Evolutionary conservation across 2,113 vertebrate genomes (phyloP).

Genomic region (Labeo catla): DNA sequence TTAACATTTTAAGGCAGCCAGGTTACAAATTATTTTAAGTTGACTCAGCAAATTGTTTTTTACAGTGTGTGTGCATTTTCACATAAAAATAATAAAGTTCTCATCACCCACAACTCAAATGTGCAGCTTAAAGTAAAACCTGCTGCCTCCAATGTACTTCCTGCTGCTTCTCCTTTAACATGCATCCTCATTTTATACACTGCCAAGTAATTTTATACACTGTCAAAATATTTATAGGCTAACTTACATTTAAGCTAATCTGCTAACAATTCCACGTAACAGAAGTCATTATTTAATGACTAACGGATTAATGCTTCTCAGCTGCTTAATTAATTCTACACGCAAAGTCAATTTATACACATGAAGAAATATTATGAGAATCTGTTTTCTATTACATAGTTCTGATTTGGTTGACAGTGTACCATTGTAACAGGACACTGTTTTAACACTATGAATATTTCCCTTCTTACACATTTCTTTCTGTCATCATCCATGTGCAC

Average conservation of each 20-base stretch:
- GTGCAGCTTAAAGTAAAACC: constrained; percentile 79
- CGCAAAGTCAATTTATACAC: background rate
- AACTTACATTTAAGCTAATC: background rate
- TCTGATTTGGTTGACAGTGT: background rate
- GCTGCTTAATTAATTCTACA: background rate
- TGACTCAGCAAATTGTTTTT: too few relatives aligned
- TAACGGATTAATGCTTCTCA: background rate
- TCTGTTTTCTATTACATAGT: background rate
- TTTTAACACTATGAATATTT: background rate
- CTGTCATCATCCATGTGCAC: background rate
- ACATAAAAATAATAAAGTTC: constrained; percentile 61
- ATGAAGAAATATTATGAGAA: background rate
- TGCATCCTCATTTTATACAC: constrained; percentile 85
- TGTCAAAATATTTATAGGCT: constrained; percentile 44
- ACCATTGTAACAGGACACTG: background rate
- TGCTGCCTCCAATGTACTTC: constrained; percentile 63
- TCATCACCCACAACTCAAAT: constrained; percentile 60
- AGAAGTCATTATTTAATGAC: background rate
- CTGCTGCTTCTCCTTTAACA: constrained; percentile 66
- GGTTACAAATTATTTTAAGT: too few relatives aligned
- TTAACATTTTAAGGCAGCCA: too few relatives aligned
- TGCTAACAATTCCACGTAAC: background rate
- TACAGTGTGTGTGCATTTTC: background rate
- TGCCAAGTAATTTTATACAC: constrained; percentile 79
- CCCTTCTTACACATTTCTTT: background rate